Conservation (phyloP, 2,888 invertebrate species). For the Nemotelus nigrinus region DNA sequence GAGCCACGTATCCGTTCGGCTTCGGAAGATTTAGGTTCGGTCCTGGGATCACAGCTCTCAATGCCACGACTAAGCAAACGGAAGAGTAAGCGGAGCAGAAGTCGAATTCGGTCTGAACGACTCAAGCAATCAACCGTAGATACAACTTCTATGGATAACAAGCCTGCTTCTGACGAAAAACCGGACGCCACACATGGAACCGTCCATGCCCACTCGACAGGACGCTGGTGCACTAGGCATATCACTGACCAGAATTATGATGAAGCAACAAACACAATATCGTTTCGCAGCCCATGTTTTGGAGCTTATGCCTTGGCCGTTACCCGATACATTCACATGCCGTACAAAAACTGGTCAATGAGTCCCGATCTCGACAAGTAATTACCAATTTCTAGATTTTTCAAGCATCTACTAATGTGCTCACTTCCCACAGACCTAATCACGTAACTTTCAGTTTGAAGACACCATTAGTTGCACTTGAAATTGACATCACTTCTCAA, state of each 20-base stretch:
- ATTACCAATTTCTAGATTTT: not conserved
- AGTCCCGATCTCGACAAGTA: conserved; percentile 3
- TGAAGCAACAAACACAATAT: not conserved
- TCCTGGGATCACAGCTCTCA: not conserved
- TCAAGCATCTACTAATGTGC: too few relatives aligned
- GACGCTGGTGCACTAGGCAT: conserved; percentile 13
- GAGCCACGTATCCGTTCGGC: not conserved
- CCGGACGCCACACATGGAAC: too few relatives aligned
- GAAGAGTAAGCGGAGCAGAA: not conserved
- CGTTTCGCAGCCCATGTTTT: conserved; percentile 20
- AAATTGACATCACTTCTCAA: not conserved
- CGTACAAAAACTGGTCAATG: conserved; percentile 22
- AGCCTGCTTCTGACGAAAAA: not conserved
- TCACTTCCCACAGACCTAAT: too few relatives aligned
- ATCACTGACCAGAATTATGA: conserved; percentile 3
- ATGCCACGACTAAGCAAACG: not conserved
- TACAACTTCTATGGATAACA: not conserved
- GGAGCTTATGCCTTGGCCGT: conserved; percentile 18
- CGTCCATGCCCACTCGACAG: not conserved
- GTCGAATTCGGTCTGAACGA: not conserved
- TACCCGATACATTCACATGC: conserved; percentile 13
- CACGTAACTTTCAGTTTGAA: not conserved
- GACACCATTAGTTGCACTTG: not conserved
- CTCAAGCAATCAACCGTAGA: not conserved
- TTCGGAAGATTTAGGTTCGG: not conserved